Percentiles rank a stretch among this genome's conserved stretches.
Evolutionary conservation across 2,113 vertebrate species (phyloP).

Genomic region (Ammodytes dubius): DNA sequence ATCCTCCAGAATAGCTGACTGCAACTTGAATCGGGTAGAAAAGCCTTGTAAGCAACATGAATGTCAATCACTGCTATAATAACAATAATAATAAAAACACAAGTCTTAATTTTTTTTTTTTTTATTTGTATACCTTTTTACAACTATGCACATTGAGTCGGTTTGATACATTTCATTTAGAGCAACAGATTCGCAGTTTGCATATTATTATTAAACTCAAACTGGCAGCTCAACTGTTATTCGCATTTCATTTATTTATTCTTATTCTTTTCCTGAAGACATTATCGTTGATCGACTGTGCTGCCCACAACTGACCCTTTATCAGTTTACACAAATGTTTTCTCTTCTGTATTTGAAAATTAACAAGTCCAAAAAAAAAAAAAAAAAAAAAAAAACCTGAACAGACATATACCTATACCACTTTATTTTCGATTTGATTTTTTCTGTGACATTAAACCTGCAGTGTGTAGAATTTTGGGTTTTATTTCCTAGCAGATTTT

Average conservation of each 20-base stretch:
- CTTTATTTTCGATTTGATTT: too few relatives aligned
- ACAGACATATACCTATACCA: too few relatives aligned
- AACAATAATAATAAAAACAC: not conserved
- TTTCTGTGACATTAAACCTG: too few relatives aligned
- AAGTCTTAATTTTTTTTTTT: constrained; percentile 23
- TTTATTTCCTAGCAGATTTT: too few relatives aligned
- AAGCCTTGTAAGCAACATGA: too few relatives aligned
- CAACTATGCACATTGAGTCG: constrained; percentile 30
- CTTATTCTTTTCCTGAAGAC: not conserved
- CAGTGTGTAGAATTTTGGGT: too few relatives aligned
- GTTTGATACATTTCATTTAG: constrained; percentile 22
- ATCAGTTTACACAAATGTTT: not conserved
- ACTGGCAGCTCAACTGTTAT: not conserved
- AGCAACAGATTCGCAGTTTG: constrained; percentile 22
- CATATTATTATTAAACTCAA: constrained; percentile 38
- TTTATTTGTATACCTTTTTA: constrained; percentile 47
- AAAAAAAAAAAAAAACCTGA: too few relatives aligned
- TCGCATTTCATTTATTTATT: not conserved
- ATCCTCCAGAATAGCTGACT: too few relatives aligned
- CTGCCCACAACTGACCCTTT: constrained; percentile 5
- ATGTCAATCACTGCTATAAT: too few relatives aligned
- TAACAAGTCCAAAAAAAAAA: too few relatives aligned
- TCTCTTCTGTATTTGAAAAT: too few relatives aligned
- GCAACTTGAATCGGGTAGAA: too few relatives aligned
- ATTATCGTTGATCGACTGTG: not conserved